Conservation (phyloP, 2,888 invertebrate species). For the Sinohyriopsis cumingii region DNA sequence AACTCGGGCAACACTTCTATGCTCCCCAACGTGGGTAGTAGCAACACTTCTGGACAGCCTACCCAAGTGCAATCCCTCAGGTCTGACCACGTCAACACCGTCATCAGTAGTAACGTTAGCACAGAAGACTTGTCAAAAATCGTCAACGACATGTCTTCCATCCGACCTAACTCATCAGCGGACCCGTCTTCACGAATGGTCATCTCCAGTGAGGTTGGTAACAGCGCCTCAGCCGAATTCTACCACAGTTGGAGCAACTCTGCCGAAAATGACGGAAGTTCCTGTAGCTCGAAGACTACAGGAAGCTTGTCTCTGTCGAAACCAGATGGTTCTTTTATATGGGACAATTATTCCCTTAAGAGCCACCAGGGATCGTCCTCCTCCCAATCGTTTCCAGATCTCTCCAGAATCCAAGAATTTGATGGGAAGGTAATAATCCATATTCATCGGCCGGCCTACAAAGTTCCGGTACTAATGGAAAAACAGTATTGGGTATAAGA, state of each 20-base stretch:
- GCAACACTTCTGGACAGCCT: conserved; percentile 47
- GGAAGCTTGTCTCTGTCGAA: conserved; percentile 24
- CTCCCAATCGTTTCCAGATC: conserved; percentile 20
- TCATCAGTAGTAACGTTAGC: conserved; percentile 28
- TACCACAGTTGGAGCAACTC: conserved; percentile 42
- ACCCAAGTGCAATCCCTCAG: conserved; percentile 12
- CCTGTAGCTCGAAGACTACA: conserved; percentile 12
- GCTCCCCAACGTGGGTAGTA: conserved; percentile 54
- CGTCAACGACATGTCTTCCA: conserved; percentile 41
- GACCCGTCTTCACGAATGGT: conserved; percentile 24
- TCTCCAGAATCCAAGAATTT: conserved; percentile 31
- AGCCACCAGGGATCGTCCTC: conserved; percentile 7
- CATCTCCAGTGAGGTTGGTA: conserved; percentile 34
- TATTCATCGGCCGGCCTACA: conserved; percentile 18
- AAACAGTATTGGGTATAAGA: conserved; percentile 52
- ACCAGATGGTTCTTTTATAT: conserved; percentile 34
- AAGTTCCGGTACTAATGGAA: conserved; percentile 43
- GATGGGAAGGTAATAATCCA: conserved; percentile 17
- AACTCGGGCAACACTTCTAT: conserved; percentile 54
- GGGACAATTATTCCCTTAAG: conserved; percentile 38
- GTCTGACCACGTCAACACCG: conserved; percentile 15
- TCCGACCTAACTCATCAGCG: conserved; percentile 29
- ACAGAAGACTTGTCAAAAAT: conserved; percentile 45
- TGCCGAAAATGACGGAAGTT: conserved; percentile 30
- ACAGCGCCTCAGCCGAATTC: conserved; percentile 30